These are phyloP conservation scores for Lucilia sericata DNA, from an alignment of 1,140 invertebrate genomes.

Conservation along the genomic window DNA sequence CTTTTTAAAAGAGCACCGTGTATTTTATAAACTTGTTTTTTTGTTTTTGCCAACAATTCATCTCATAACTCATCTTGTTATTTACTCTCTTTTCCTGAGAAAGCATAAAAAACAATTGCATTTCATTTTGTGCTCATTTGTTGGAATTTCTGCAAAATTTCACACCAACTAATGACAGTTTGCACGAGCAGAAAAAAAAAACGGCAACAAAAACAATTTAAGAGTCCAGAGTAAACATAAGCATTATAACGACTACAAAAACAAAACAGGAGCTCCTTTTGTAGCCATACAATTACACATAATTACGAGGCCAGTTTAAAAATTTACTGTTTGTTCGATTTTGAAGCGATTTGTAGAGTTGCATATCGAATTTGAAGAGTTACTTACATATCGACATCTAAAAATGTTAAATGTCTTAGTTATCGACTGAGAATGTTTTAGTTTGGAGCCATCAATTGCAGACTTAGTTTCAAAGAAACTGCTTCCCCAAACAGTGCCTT, in stretches of 20 bases:
- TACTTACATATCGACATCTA: no score
- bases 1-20: not conserved
- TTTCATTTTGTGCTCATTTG: slow-evolving; percentile 15
- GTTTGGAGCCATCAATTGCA: no score
- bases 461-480: no score
- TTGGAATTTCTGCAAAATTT: slow-evolving; percentile 31
- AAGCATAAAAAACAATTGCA: not conserved
- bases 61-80: slow-evolving; percentile 13
- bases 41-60: not conserved
- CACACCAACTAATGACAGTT: slow-evolving; percentile 34
- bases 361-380: no score
- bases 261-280: slow-evolving; percentile 27
- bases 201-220: not conserved
- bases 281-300: not conserved
- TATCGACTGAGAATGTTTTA: no score
- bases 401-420: no score
- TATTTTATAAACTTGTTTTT: not conserved
- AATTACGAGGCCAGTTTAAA: not conserved
- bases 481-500: no score
- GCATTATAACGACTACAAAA: not conserved
- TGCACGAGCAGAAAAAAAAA: not conserved
- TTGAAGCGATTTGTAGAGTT: no score
- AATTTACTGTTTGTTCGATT: not conserved
- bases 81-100: not conserved
- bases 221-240: slow-evolving; percentile 1